Base-by-base conservation (phyloP, 2,113 vertebrate genomes). In the Oreotrochilus melanogaster region DNA sequence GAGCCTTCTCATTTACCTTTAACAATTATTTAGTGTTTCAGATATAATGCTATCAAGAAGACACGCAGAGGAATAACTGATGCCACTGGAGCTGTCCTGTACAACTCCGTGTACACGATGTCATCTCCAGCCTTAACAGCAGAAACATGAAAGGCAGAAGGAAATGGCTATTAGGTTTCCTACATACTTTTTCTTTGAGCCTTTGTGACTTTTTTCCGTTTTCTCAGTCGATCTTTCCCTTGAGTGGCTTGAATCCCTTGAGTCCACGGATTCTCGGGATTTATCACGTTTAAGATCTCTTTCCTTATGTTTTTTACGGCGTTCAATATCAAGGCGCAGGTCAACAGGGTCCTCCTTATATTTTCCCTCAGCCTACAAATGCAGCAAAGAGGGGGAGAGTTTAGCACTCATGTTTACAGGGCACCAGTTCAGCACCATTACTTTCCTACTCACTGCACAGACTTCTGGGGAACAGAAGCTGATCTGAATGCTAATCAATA, bases 291-390 rank as follows among this genome's bases (percentile, higher is more conserved):
- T 98, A 96, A 97, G 98, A 97, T 99, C 99, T 94, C 97, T 98
- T 96, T 99, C 98, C 92, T 98, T 98, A 98, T 98, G 98, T 98
- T 99, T 99, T 99, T 99, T 99, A 97, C 99, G 99, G 30, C 99
- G 99, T 89, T 99, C 99, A 97, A 99, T 99, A 97, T 99, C 99
- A 98, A 99, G 98, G 88, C 98, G 99, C 65, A 99, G 99, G 96
- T 99, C 99, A 97, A 98, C 97, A 69, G 99, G 97, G 91, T 99
- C 99, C 25, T 98, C 98, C 95, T 99, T 99, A 56, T 97, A 97
- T 97, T 99, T 99, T 95, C 98, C 98, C 74, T 98, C 98, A 35
- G 98, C 98, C 99, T 99, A 98, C 42, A 95, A 92, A 92, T 0
- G 92, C 91, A 97, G 92, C 73, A 97, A 87, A 95, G 92, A 95